Conservation (phyloP, 2,113 vertebrate genomes). For the Gnathonemus longibarbis region DNA sequence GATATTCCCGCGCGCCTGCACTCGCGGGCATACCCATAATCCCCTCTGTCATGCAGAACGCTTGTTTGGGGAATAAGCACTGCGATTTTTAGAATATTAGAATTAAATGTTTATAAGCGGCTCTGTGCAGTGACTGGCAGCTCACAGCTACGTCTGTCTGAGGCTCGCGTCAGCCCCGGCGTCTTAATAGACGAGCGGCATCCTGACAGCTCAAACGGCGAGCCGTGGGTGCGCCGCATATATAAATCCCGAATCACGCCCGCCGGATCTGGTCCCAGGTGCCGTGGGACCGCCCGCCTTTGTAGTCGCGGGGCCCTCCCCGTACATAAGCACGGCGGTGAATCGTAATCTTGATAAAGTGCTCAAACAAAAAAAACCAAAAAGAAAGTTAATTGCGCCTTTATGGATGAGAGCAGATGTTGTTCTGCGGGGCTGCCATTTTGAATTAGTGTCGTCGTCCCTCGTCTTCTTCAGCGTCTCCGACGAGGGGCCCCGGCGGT, state of each 20-base stretch:
- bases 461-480: constrained; percentile 27
- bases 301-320: constrained; percentile 53
- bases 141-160: not conserved
- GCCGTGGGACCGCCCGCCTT: constrained; percentile 26
- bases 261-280: not conserved
- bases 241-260: not conserved
- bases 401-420: constrained; percentile 99
- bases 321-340: constrained; percentile 85
- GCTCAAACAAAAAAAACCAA: constrained; percentile 93
- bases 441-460: constrained; percentile 79
- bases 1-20: not conserved
- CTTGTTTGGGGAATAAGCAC: not conserved
- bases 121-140: not conserved
- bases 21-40: not conserved
- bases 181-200: not conserved
- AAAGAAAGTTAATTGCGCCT: constrained; percentile 98
- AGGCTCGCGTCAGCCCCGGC: not conserved
- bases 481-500: not conserved
- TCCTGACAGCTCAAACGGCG: not conserved
- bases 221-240: not conserved
- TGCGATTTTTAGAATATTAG: not conserved
- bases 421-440: constrained; percentile 88
- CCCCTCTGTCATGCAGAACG: not conserved
- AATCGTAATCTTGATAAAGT: constrained; percentile 94
- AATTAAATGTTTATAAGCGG: not conserved